Base-by-base conservation (phyloP, 1,140 invertebrate genomes). In the Frieseomelitta varia region DNA sequence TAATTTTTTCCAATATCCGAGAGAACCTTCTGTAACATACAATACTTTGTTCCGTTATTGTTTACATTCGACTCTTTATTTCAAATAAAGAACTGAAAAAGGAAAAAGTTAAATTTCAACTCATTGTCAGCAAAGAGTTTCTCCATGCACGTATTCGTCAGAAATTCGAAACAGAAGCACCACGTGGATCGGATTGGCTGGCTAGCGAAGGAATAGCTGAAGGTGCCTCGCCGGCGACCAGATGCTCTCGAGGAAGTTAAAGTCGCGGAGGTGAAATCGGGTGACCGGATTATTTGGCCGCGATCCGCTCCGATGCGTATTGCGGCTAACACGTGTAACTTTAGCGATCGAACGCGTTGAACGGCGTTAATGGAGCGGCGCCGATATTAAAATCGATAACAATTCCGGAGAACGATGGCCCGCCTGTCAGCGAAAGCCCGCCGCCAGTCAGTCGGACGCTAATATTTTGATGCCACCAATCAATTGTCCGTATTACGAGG, bases 381-480 rank as follows among this genome's bases (percentile, higher is more conserved):
- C 27, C 73, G 72, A 76, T 81, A 81, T 76, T 76, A 81, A 81
- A 81, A 81, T 76, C 80, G 80, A 81, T 81, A 67, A 67, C 80
- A 75, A 76, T 76, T 39, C 80, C 61, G 51, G 51, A 24, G 79
- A 55, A 75, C 79, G 79, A n/a, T n/a, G 55, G 19, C n/a, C 39
- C 47, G 69, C 63, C 34, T 81, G 79, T 81, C 68, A 72, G 79
- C 55, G 39, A 47, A 47, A 39, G 39, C 47, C 69, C 21, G 58
- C 72, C 58, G 2, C 47, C 79, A 65, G 71, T 67, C 80, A 81
- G 72, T 63, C 61, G 30, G n/a, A 63, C 80, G 80, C 30, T 81
- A 76, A 81, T 81, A 81, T 81, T 81, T 81, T 67, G 72, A 81
- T 81, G 80, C 72, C 61, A 65, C 51, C 61, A 51, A 81, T 81